Base-by-base conservation (phyloP, 2,888 invertebrate species). In the Tortrix viridana region DNA sequence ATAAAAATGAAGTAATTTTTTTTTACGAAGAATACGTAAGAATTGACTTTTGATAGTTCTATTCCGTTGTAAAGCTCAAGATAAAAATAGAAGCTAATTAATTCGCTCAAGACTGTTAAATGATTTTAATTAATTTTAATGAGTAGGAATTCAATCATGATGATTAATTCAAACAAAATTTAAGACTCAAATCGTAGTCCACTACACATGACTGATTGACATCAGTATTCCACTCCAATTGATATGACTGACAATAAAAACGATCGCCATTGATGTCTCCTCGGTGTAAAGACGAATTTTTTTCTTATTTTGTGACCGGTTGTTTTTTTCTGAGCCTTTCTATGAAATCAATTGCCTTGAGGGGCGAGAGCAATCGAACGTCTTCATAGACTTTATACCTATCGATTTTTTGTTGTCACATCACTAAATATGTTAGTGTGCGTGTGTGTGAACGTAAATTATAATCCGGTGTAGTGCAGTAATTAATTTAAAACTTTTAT, bases 211-310 rank as follows among this genome's bases (percentile, higher is more conserved):
- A 65, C 57, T 63, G 65, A 64, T 68, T 70, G 67, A 67, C 66
- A 66, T 65, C 66, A 66, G 48, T 61, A 65, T 73, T 75, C 69
- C 71, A 76, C 71, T 74, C 71, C 65, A 76, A 72, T 75, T 70
- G 71, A 64, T 55, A 73, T 72, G 72, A 73, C 61, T 72, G 75
- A 74, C 76, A 70, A 68, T 61, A 67, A 61, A 64, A 69, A 66
- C 53, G 63, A 72, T 69, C 69, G 65, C 60, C 49, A 70, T 66
- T 69, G 71, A 63, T 64, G 60, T 61, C 43, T 60, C 54, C 32
- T 55, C 46, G 56, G 48, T 65, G 61, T 64, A 66, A 70, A 55
- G 62, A 65, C 65, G 54, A 63, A n/a, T n/a, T n/a, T n/a, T n/a
- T 62, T 22, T 61, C 52, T 43, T 16, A n/a, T 38, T 41, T 41